A percentile compares a stretch with the other conserved stretches of the same genome.
phyloP scores from a whole-genome alignment of 2,113 vertebrate species.

The Montifringilla adamsi region DNA sequence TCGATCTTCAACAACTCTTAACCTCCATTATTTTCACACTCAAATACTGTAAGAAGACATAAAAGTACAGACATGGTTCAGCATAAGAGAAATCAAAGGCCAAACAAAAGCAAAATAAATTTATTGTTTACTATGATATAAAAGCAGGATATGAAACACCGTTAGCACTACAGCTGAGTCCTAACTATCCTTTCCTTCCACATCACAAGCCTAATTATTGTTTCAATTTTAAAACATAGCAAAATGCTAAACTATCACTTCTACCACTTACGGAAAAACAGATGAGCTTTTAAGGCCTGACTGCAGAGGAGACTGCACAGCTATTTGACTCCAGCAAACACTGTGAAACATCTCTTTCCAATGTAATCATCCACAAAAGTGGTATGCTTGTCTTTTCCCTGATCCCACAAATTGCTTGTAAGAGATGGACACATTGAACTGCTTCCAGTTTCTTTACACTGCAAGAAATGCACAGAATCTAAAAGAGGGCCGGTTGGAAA shows the following conservation, averaged over 20 bases:
- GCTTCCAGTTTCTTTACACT: neutral
- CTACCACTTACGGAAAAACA: neutral
- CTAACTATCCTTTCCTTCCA: neutral
- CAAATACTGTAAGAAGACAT: neutral
- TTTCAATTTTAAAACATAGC: neutral
- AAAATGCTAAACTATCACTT: neutral
- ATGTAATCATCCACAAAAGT: neutral
- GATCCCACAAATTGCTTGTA: neutral
- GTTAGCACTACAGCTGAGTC: neutral
- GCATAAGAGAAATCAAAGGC: neutral
- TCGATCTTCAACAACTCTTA: neutral
- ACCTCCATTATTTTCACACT: neutral
- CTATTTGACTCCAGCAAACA: neutral
- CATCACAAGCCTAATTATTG: neutral
- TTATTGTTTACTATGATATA: neutral
- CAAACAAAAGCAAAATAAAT: neutral
- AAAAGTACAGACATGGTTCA: neutral
- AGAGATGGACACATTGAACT: neutral
- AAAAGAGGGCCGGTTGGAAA: neutral
- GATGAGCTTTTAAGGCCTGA: neutral
- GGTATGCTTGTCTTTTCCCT: neutral
- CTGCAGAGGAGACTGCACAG: neutral
- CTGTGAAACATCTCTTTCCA: neutral
- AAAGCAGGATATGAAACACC: neutral
- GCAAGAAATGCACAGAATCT: neutral